A percentile compares a stretch with the other conserved stretches of the same genome.
These are phyloP conservation scores for Urocyon cinereoargenteus DNA, from an alignment of 2,797 vertebrate species.

Conservation along the genomic window DNA sequence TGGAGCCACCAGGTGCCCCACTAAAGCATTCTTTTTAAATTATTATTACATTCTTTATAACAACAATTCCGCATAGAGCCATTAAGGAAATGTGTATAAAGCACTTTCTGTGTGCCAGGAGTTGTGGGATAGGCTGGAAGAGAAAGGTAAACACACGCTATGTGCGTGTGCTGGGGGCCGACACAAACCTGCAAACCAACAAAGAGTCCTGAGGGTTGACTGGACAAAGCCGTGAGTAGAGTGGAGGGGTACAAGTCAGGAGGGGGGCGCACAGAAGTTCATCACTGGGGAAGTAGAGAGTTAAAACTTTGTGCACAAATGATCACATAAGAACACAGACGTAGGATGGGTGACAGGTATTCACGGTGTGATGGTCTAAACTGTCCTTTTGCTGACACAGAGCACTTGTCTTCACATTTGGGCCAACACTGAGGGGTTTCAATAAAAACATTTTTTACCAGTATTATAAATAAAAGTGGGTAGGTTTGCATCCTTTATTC, in stretches of 20 bases:
- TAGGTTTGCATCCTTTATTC: neutral
- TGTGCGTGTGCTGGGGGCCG: too few relatives aligned
- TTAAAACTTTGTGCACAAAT: too few relatives aligned
- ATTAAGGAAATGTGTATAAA: fast-evolving
- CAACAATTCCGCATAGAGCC: fast-evolving
- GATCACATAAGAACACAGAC: fast-evolving
- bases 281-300: too few relatives aligned
- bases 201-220: too few relatives aligned
- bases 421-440: neutral
- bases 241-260: neutral
- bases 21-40: too few relatives aligned
- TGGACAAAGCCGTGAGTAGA: fast-evolving
- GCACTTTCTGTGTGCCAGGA: neutral
- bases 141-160: too few relatives aligned
- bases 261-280: too few relatives aligned
- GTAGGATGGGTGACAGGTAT: fast-evolving
- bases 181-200: neutral
- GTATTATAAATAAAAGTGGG: too few relatives aligned
- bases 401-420: neutral
- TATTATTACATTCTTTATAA: too few relatives aligned
- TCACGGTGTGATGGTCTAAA: too few relatives aligned
- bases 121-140: fast-evolving
- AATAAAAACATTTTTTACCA: neutral
- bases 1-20: too few relatives aligned
- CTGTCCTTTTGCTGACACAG: fast-evolving